Conservation (phyloP, 2,113 vertebrate species). For the Tiliqua scincoides region DNA sequence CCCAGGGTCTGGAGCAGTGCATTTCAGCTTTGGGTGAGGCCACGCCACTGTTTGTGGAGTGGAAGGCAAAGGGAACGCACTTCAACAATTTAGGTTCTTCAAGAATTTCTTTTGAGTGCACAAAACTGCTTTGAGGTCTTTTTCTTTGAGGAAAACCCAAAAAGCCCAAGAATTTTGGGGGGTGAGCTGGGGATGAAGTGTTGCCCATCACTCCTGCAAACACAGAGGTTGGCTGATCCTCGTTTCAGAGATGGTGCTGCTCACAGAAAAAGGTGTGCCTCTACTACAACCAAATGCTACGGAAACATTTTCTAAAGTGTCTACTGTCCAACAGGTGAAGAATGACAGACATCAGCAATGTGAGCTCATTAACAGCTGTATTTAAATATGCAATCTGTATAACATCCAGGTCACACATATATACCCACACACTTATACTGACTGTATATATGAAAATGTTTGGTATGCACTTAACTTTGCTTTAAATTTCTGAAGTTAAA, state of each 20-base stretch:
- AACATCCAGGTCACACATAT: slow-evolving; percentile 75
- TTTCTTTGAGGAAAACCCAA: not conserved
- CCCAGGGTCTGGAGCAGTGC: no score
- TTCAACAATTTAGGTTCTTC: not conserved
- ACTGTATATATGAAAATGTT: slow-evolving; percentile 84
- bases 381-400: slow-evolving; percentile 74
- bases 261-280: not conserved
- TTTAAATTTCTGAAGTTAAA: slow-evolving; percentile 77
- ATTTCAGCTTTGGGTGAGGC: no score
- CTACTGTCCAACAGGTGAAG: slow-evolving; percentile 52
- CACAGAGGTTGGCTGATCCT: not conserved
- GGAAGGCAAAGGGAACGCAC: not conserved
- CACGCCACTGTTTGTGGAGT: no score
- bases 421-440: slow-evolving; percentile 68
- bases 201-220: not conserved
- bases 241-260: not conserved
- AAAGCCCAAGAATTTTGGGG: not conserved
- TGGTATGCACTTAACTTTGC: slow-evolving; percentile 81
- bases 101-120: not conserved
- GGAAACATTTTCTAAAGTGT: slow-evolving; percentile 8
- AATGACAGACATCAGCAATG: slow-evolving; percentile 57
- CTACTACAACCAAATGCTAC: slow-evolving; percentile 11
- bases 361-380: slow-evolving; percentile 58
- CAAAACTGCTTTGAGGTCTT: not conserved
- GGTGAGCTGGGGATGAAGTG: not conserved